These are phyloP conservation scores for Poicephalus meyeri DNA, from an alignment of 2,113 vertebrate species.

Conservation along the genomic window DNA sequence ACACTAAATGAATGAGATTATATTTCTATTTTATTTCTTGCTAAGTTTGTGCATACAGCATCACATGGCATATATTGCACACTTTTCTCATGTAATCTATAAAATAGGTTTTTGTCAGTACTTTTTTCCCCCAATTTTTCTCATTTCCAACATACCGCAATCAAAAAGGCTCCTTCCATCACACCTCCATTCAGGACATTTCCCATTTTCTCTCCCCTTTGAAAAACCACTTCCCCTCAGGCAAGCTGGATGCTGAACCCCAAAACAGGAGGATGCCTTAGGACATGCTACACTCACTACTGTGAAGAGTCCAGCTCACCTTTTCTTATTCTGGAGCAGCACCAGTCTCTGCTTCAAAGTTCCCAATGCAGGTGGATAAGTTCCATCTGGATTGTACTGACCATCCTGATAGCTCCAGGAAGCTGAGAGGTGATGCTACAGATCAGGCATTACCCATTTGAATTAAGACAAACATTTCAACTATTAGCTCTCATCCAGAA, in stretches of 20 bases:
- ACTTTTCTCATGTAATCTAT: not conserved
- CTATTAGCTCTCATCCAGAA: not conserved
- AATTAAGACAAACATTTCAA: not conserved
- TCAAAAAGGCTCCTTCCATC: not conserved
- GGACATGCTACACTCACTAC: not conserved
- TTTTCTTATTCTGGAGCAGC: not conserved
- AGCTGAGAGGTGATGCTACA: not conserved
- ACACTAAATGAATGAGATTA: not conserved
- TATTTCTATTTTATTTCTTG: not conserved
- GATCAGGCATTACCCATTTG: not conserved
- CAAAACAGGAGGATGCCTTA: not conserved
- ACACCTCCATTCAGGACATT: not conserved
- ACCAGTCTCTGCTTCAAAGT: not conserved
- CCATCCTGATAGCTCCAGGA: not conserved
- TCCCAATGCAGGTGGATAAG: not conserved
- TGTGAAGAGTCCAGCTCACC: not conserved
- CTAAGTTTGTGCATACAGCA: not conserved
- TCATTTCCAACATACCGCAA: not conserved
- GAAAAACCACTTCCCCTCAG: not conserved
- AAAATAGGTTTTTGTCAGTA: not conserved
- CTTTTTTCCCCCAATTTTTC: not conserved
- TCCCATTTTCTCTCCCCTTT: not conserved
- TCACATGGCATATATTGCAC: not conserved
- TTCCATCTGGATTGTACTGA: rapidly evolving
- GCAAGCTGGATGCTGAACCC: not conserved